These are phyloP conservation scores for Myiagra hebetior DNA, from an alignment of 2,113 vertebrate genomes.

Conservation along the genomic window DNA sequence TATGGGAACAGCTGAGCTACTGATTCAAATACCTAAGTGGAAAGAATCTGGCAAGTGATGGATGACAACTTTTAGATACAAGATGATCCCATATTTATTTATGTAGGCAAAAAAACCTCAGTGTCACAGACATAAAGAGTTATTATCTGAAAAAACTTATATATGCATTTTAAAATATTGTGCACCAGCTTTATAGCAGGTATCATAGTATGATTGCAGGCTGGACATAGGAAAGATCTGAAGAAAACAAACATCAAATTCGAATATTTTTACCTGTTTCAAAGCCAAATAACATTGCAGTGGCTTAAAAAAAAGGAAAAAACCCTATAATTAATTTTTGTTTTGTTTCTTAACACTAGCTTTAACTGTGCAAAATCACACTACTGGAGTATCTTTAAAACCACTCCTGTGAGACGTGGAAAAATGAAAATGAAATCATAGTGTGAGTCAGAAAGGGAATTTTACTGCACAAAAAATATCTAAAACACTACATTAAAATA, in stretches of 20 bases:
- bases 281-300: neutral
- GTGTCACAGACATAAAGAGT: neutral
- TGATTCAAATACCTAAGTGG: conserved; percentile 10
- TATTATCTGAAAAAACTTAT: neutral
- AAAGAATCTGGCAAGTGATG: neutral
- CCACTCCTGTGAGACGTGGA: neutral
- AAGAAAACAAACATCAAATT: neutral
- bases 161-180: neutral
- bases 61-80: neutral
- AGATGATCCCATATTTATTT: neutral
- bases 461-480: neutral
- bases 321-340: neutral
- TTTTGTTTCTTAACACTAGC: neutral
- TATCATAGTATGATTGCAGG: neutral
- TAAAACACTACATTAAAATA: neutral
- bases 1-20: neutral
- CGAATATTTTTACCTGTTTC: neutral
- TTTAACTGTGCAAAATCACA: neutral
- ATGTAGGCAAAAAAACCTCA: neutral
- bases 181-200: neutral
- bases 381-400: neutral
- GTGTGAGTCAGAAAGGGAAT: neutral
- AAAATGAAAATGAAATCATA: neutral
- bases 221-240: neutral
- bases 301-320: neutral